Conservation (phyloP, 2,113 vertebrate genomes). For the Actenoides lindsayi region DNA sequence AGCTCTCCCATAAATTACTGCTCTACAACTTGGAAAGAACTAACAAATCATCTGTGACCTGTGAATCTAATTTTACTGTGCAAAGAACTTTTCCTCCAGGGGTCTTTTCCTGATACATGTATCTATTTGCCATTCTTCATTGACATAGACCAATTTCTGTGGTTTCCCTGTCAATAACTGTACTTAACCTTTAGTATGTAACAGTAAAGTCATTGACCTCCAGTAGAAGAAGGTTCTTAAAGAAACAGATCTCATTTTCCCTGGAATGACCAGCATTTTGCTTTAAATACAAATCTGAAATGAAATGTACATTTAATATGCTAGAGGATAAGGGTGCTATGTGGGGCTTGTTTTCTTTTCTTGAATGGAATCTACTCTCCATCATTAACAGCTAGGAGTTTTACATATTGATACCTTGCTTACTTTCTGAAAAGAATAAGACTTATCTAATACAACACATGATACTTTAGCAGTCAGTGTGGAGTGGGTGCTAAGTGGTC, state of each 20-base stretch:
- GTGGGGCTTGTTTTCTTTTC: not conserved
- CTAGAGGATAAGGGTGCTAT: not conserved
- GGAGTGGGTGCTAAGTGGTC: not conserved
- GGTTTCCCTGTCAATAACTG: constrained; percentile 2
- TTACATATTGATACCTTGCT: not conserved
- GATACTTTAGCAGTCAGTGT: not conserved
- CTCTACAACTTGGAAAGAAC: constrained; percentile 1
- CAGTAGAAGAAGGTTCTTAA: not conserved
- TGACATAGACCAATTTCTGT: not conserved
- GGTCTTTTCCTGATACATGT: not conserved
- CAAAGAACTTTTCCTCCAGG: not conserved
- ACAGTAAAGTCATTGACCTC: not conserved
- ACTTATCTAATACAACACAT: not conserved
- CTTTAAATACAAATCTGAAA: not conserved
- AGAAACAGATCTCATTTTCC: not conserved
- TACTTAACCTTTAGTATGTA: constrained; percentile 11
- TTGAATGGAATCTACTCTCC: not conserved
- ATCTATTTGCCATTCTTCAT: constrained; percentile 24
- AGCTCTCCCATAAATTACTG: not conserved
- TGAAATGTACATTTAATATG: not conserved
- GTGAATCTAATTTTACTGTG: constrained; percentile 49
- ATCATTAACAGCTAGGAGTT: not conserved
- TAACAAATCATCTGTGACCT: constrained; percentile 18
- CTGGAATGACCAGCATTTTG: not conserved
- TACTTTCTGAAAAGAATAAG: not conserved